Percentiles rank a stretch among this genome's conserved stretches.
Conservation (phyloP, 1,140 invertebrate genomes). For the Drosophila simulans region DNA sequence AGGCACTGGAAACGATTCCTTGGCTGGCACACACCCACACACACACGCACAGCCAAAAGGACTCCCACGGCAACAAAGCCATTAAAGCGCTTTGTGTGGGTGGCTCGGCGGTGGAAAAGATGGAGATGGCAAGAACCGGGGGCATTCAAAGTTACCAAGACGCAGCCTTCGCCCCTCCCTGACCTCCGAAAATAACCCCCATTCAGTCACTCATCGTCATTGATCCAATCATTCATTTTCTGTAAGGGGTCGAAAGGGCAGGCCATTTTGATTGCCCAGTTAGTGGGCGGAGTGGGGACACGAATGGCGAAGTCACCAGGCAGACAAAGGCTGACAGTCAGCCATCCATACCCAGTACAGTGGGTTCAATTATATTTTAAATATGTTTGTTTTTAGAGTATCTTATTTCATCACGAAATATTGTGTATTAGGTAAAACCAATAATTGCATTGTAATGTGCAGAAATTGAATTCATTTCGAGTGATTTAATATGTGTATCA, state of each 20-base stretch:
- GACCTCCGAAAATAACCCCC: conserved; percentile 18
- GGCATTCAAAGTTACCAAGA: conserved; percentile 13
- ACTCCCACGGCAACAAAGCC: conserved; percentile 71
- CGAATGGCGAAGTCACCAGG: conserved; percentile 8
- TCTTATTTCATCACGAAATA: too few relatives aligned
- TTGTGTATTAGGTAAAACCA: too few relatives aligned
- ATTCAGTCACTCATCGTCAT: conserved; percentile 64
- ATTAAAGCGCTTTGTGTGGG: conserved; percentile 59
- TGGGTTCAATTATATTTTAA: not conserved
- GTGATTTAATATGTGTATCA: too few relatives aligned
- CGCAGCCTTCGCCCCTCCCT: conserved; percentile 11
- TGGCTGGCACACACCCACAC: not conserved
- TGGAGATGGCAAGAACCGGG: not conserved
- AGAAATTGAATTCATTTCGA: too few relatives aligned
- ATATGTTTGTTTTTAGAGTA: not conserved
- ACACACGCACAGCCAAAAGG: conserved; percentile 21
- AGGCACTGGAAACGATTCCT: conserved; percentile 25
- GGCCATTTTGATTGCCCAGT: conserved; percentile 55
- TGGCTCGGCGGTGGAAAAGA: not conserved
- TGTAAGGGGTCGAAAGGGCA: conserved; percentile 18
- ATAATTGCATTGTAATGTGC: too few relatives aligned
- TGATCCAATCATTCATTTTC: conserved; percentile 74
- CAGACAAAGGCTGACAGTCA: conserved; percentile 27
- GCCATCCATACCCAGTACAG: conserved; percentile 15
- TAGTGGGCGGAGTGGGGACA: conserved; percentile 4